Evolutionary conservation across 2,888 invertebrate genomes (phyloP).

Genomic region (Craniophora ligustri): DNA sequence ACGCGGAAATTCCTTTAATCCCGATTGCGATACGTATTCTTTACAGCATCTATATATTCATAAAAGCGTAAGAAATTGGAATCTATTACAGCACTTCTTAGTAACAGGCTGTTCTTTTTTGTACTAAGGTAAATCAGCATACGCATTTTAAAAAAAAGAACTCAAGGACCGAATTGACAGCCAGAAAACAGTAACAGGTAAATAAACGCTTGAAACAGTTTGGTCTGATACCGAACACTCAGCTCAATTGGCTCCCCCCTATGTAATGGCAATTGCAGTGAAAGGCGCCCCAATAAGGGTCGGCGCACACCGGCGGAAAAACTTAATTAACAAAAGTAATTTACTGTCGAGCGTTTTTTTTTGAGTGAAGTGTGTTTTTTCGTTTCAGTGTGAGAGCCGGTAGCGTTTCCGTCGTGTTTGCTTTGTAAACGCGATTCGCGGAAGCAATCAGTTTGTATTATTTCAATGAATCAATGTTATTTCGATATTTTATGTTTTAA

Average conservation of each 20-base stretch:
- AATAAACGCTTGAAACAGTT: conserved; percentile 28
- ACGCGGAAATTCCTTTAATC: too few species aligned
- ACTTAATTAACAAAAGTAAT: conserved; percentile 37
- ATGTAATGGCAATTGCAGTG: conserved; percentile 27
- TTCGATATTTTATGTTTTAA: too few species aligned
- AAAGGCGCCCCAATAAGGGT: conserved; percentile 20
- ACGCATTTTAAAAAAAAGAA: too few species aligned
- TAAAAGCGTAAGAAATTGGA: too few species aligned
- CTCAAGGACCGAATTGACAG: not conserved
- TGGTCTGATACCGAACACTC: conserved; percentile 15
- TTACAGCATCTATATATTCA: too few species aligned
- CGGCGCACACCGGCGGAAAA: conserved; percentile 16
- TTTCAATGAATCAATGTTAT: too few species aligned
- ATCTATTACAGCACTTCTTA: too few species aligned
- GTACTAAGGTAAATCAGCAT: too few species aligned
- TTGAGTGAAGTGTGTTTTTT: conserved; percentile 7
- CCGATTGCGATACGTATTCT: too few species aligned
- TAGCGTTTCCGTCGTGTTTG: not conserved
- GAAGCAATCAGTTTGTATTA: conserved; percentile 20
- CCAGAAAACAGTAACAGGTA: not conserved
- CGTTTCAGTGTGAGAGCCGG: not conserved
- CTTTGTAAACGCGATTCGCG: conserved; percentile 23
- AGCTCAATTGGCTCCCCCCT: conserved; percentile 30
- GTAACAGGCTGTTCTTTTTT: too few species aligned
- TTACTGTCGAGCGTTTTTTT: conserved; percentile 28